Conservation (phyloP, 2,888 invertebrate species). For the Catocala nupta region DNA sequence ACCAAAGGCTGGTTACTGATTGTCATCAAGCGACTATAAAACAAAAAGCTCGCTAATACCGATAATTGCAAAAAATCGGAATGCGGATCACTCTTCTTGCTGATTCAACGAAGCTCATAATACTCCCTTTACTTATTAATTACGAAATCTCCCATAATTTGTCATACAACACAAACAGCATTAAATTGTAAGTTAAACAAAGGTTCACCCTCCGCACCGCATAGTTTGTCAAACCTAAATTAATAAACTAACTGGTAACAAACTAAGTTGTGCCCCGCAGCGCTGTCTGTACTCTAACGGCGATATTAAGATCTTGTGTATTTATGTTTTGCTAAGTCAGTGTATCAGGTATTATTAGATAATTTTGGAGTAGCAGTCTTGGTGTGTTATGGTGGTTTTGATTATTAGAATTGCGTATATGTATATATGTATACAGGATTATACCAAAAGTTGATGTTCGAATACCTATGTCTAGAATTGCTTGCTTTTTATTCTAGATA, state of each 20-base stretch:
- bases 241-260: conserved; percentile 65
- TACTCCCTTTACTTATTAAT: neutral
- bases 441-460: too few species aligned
- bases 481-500: too few species aligned
- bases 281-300: conserved; percentile 47
- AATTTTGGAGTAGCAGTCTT: conserved; percentile 3
- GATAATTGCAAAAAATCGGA: too few species aligned
- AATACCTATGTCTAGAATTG: too few species aligned
- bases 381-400: neutral
- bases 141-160: conserved; percentile 17
- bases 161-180: conserved; percentile 31
- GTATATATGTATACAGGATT: too few species aligned
- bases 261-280: conserved; percentile 53
- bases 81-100: too few species aligned
- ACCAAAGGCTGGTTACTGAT: too few species aligned
- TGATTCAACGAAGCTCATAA: too few species aligned
- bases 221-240: conserved; percentile 78
- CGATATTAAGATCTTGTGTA: conserved; percentile 15
- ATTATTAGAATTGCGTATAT: too few species aligned
- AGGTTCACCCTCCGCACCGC: conserved; percentile 39
- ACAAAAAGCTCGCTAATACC: too few species aligned
- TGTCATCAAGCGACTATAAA: too few species aligned
- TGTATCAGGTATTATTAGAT: conserved; percentile 3
- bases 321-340: conserved; percentile 7
- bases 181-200: conserved; percentile 43